Conservation (phyloP, 2,113 vertebrate genomes). For the Aptenodytes patagonicus region DNA sequence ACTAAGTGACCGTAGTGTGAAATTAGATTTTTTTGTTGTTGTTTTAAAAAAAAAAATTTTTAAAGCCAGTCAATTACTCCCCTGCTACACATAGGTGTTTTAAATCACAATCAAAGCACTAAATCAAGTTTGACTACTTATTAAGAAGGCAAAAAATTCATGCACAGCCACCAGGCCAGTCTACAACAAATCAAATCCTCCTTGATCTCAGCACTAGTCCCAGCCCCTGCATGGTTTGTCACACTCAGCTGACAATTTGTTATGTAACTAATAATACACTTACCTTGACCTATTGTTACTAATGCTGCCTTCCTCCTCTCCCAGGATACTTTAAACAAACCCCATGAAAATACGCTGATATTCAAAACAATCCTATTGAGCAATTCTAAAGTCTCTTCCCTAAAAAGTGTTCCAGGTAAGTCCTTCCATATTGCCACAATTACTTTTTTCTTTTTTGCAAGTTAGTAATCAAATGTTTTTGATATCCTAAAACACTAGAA, state of each 20-base stretch:
- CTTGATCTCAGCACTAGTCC: not conserved
- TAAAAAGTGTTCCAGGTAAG: not conserved
- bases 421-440: not conserved
- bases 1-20: not conserved
- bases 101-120: not conserved
- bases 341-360: not conserved
- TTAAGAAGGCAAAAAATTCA: not conserved
- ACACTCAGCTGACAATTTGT: not conserved
- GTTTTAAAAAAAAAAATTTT: not conserved
- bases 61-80: not conserved
- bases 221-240: not conserved
- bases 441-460: not conserved
- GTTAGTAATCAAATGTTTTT: not conserved
- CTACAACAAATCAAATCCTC: not conserved
- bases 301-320: not conserved
- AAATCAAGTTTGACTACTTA: not conserved
- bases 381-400: not conserved
- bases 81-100: not conserved
- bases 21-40: not conserved
- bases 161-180: not conserved
- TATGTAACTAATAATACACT: constrained; percentile 31
- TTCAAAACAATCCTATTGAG: not conserved
- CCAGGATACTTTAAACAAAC: not conserved
- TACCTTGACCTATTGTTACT: constrained; percentile 22
- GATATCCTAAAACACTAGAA: not conserved